Conservation (phyloP, 2,113 vertebrate genomes). For the Brevimyrus niger region DNA sequence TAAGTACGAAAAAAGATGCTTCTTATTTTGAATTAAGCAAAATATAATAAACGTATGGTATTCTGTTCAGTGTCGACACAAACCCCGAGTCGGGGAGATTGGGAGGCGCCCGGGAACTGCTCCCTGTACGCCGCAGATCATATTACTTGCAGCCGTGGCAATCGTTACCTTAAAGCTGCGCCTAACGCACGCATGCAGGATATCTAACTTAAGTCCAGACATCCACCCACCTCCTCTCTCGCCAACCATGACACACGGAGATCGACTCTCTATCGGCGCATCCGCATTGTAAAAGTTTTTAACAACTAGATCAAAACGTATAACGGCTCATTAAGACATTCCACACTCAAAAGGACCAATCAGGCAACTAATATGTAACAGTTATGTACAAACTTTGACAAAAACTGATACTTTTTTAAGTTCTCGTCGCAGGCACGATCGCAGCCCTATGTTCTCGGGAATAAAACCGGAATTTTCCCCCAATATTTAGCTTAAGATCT, state of each 20-base stretch:
- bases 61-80: neutral
- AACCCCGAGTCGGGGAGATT: neutral
- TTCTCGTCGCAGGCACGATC: neutral
- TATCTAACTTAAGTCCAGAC: conserved; percentile 3
- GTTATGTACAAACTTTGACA: neutral
- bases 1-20: neutral
- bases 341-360: neutral
- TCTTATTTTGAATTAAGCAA: neutral
- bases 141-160: conserved; percentile 58
- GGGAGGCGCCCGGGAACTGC: conserved; percentile 26
- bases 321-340: neutral
- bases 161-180: neutral
- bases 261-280: neutral
- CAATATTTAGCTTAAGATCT: neutral
- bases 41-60: neutral
- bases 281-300: neutral
- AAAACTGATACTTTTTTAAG: neutral
- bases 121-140: conserved; percentile 42
- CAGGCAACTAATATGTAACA: neutral
- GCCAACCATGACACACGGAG: conserved; percentile 18
- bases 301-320: neutral
- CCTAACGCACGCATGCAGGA: neutral
- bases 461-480: neutral
- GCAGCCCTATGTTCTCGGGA: neutral
- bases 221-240: conserved; percentile 32